These are phyloP conservation scores for Helicolenus hilgendorfi DNA, from an alignment of 2,797 vertebrate species.

Conservation along the genomic window DNA sequence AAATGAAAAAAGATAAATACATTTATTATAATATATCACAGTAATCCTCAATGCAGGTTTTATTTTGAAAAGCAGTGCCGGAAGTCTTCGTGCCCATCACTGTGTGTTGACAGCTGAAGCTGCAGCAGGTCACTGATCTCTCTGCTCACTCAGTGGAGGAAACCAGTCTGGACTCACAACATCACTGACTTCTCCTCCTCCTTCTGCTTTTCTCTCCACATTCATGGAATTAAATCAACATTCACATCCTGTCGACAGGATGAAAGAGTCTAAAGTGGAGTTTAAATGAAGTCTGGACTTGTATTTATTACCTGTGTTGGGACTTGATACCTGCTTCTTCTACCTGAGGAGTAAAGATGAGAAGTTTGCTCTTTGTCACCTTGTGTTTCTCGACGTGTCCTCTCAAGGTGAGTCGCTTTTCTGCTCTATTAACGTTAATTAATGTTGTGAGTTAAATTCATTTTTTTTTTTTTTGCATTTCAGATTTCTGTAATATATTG, in stretches of 20 bases:
- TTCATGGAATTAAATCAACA: neutral
- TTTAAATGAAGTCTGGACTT: constrained; percentile 42
- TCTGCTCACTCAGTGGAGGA: constrained; percentile 13
- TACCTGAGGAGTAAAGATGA: constrained; percentile 53
- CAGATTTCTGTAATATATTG: no score
- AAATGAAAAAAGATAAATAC: no score
- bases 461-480: no score
- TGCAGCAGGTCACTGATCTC: neutral
- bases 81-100: fast-evolving
- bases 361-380: constrained; percentile 54
- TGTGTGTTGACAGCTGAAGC: neutral
- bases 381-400: constrained; percentile 53
- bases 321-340: neutral
- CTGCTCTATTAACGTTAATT: neutral
- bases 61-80: constrained; percentile 40
- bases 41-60: neutral
- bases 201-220: neutral
- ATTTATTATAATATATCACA: neutral
- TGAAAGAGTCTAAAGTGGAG: neutral
- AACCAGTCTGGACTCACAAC: neutral
- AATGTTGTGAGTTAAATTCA: no score
- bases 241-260: neutral
- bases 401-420: constrained; percentile 48
- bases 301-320: neutral
- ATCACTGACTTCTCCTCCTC: fast-evolving